Percentiles rank a stretch among this genome's conserved stretches.
Conservation (phyloP, 1,140 invertebrate genomes). For the Chionoecetes opilio region DNA sequence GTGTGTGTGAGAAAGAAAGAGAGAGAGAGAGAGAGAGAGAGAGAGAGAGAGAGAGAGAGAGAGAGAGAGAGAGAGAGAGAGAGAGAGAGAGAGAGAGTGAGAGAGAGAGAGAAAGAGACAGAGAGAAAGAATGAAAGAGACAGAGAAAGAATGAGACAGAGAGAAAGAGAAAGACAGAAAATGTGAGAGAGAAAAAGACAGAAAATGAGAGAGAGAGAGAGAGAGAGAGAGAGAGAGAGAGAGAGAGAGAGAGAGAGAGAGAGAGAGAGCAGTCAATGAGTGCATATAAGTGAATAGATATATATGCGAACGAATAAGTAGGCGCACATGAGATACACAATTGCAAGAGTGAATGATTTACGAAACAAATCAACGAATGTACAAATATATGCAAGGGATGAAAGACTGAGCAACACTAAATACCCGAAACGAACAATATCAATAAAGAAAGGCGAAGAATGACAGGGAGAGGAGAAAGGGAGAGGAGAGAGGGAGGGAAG, state of each 20-base stretch:
- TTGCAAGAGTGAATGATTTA: too few species aligned
- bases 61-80: not conserved
- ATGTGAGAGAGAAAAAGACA: not conserved
- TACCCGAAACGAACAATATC: not conserved
- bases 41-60: constrained; percentile 32
- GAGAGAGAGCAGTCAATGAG: not conserved
- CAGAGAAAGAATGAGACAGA: not conserved
- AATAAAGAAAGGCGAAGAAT: not conserved
- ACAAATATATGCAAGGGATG: not conserved
- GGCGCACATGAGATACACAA: too few species aligned
- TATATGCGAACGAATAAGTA: too few species aligned
- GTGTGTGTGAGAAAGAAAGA: not conserved
- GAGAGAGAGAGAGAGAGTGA: not conserved
- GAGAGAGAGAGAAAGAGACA: too few species aligned
- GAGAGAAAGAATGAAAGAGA: not conserved
- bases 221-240: constrained; percentile 36
- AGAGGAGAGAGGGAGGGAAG: not conserved
- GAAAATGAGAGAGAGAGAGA: too few species aligned
- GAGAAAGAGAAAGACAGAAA: not conserved
- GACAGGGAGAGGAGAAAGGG: not conserved
- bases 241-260: constrained; percentile 44
- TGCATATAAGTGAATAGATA: not conserved
- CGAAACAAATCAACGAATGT: too few species aligned
- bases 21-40: not conserved
- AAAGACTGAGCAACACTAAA: not conserved